Conservation (phyloP, 2,888 invertebrate species). For the Acrocyrtus sp. region DNA sequence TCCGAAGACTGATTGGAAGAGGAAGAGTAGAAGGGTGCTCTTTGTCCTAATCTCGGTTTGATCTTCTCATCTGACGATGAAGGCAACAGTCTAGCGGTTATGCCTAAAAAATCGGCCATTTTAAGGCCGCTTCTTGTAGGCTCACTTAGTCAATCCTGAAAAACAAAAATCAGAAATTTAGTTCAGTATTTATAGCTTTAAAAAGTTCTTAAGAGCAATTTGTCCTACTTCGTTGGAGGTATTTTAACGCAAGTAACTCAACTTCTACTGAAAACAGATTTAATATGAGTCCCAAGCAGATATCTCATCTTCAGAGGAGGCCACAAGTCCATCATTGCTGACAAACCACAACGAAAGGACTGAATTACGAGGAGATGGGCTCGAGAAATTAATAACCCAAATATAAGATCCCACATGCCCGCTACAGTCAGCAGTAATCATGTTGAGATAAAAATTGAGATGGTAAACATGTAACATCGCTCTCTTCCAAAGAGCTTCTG, state of each 20-base stretch:
- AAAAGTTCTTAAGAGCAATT: too few relatives aligned
- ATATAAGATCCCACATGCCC: too few relatives aligned
- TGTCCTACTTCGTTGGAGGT: too few relatives aligned
- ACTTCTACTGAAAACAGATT: too few relatives aligned
- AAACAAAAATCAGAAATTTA: conserved; percentile 44
- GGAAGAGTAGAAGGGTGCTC: conserved; percentile 17
- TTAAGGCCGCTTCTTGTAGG: conserved; percentile 62
- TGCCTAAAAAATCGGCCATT: conserved; percentile 63
- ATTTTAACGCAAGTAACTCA: too few relatives aligned
- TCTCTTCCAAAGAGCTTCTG: not conserved
- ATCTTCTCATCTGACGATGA: conserved; percentile 24
- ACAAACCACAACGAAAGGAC: conserved; percentile 36
- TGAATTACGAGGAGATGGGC: too few relatives aligned
- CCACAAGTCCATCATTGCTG: conserved; percentile 20
- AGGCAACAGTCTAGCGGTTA: conserved; percentile 38
- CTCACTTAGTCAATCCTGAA: conserved; percentile 60
- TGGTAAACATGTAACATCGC: too few relatives aligned
- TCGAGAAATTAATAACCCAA: too few relatives aligned
- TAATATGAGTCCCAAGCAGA: too few relatives aligned
- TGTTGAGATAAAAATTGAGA: too few relatives aligned
- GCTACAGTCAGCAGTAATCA: too few relatives aligned
- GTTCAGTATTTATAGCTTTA: too few relatives aligned
- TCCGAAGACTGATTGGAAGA: not conserved
- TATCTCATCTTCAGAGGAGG: not conserved
- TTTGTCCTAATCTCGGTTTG: conserved; percentile 18